Evolutionary conservation across 2,888 invertebrate genomes (phyloP).

Genomic region (Spisula subtruncata): DNA sequence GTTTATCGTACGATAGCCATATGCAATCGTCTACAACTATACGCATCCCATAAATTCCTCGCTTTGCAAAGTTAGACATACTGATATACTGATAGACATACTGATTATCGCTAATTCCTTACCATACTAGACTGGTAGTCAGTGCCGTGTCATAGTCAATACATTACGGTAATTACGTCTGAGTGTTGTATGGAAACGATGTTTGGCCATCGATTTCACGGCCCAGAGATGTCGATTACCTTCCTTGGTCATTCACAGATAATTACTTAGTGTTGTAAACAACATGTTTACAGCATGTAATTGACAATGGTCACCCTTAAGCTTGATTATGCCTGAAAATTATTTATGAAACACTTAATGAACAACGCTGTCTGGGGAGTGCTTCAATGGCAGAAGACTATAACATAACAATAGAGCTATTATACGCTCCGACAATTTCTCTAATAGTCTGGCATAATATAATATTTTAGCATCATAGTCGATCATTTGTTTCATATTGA

Average conservation of each 20-base stretch:
- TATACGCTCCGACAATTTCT: neutral
- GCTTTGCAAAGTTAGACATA: neutral
- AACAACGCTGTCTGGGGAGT: neutral
- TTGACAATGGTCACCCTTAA: neutral
- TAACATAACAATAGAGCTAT: neutral
- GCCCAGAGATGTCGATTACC: neutral
- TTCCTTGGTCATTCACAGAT: neutral
- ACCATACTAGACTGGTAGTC: neutral
- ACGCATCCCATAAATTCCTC: neutral
- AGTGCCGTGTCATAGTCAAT: neutral
- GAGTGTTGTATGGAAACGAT: conserved; percentile 3
- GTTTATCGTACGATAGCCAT: neutral
- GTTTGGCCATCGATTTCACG: conserved; percentile 8
- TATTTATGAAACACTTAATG: conserved; percentile 26
- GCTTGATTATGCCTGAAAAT: neutral
- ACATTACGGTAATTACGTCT: neutral
- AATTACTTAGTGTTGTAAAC: conserved; percentile 9
- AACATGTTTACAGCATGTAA: conserved; percentile 11
- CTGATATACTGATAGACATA: no score
- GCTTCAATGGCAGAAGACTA: neutral
- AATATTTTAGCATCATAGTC: no score
- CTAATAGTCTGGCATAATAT: no score
- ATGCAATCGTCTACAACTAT: neutral
- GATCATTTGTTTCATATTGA: no score
- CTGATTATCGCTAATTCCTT: neutral